A percentile compares a stretch with the other conserved stretches of the same genome.
These are phyloP conservation scores for Nasonia longicornis DNA, from an alignment of 1,140 invertebrate genomes.

Conservation along the genomic window DNA sequence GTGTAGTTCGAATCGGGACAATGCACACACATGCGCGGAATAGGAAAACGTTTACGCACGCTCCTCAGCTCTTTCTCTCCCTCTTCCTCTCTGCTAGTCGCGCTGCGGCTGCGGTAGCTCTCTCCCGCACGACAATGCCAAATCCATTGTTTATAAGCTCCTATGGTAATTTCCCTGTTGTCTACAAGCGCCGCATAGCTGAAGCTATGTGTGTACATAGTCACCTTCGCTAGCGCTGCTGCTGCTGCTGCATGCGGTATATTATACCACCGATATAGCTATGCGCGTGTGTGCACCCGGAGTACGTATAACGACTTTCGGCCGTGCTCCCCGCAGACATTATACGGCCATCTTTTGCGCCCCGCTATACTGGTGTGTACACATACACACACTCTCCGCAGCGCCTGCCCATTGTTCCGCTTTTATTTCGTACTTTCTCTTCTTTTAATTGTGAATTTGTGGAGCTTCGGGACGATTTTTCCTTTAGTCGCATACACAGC, in stretches of 20 bases:
- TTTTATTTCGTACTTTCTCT: background rate
- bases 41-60: conserved; percentile 12
- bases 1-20: conserved; percentile 7
- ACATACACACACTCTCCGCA: too few species aligned
- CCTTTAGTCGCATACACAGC: background rate
- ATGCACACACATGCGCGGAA: background rate
- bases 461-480: background rate
- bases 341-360: background rate
- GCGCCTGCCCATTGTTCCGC: background rate
- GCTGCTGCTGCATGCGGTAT: background rate
- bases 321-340: background rate
- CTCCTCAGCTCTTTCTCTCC: background rate
- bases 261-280: background rate
- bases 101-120: background rate
- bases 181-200: conserved; percentile 1
- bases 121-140: background rate
- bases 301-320: background rate
- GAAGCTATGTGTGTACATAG: background rate
- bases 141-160: conserved; percentile 42
- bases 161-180: conserved; percentile 33
- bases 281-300: too few species aligned
- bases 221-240: background rate
- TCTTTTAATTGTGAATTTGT: conserved; percentile 4
- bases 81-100: background rate
- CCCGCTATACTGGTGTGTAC: too few species aligned